Percentiles rank a stretch among this genome's conserved stretches.
These are phyloP conservation scores for Heliothis subflexa DNA, from an alignment of 1,140 invertebrate species.

Conservation along the genomic window DNA sequence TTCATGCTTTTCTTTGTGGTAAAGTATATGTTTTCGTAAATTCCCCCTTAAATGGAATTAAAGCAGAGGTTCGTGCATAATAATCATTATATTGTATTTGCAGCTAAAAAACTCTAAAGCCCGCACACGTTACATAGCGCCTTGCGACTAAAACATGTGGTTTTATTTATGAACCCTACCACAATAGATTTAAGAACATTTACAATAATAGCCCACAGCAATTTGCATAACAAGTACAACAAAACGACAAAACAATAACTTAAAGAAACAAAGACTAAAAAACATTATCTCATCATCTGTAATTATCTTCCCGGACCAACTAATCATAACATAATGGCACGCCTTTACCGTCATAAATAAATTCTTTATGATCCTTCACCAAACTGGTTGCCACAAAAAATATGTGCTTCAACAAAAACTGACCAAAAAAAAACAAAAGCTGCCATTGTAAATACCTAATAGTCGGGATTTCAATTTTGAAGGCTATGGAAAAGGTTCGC, in stretches of 20 bases:
- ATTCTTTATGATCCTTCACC: constrained; percentile 60
- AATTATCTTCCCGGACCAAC: constrained; percentile 67
- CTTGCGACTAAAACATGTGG: no score
- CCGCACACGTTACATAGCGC: no score
- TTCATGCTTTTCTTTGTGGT: no score
- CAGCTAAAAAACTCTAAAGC: no score
- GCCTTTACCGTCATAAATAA: constrained; percentile 65
- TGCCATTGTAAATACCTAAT: constrained; percentile 72
- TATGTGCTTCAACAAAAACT: constrained; percentile 51
- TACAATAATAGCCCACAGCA: constrained; percentile 4
- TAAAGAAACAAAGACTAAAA: constrained; percentile 49
- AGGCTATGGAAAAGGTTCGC: constrained; percentile 65
- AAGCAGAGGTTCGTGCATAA: no score
- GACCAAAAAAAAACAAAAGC: constrained; percentile 61
- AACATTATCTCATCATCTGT: constrained; percentile 64
- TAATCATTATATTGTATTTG: no score
- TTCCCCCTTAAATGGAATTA: no score
- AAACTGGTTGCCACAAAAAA: constrained; percentile 58
- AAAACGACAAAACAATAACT: constrained; percentile 36
- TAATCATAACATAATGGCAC: constrained; percentile 72
- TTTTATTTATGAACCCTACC: no score
- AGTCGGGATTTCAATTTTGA: constrained; percentile 64
- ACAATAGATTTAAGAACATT: neutral
- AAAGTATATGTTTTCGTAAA: no score
- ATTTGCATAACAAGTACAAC: constrained; percentile 34